These are phyloP conservation scores for Drosophila kambysellisi DNA, from an alignment of 2,888 invertebrate genomes.

Conservation along the genomic window DNA sequence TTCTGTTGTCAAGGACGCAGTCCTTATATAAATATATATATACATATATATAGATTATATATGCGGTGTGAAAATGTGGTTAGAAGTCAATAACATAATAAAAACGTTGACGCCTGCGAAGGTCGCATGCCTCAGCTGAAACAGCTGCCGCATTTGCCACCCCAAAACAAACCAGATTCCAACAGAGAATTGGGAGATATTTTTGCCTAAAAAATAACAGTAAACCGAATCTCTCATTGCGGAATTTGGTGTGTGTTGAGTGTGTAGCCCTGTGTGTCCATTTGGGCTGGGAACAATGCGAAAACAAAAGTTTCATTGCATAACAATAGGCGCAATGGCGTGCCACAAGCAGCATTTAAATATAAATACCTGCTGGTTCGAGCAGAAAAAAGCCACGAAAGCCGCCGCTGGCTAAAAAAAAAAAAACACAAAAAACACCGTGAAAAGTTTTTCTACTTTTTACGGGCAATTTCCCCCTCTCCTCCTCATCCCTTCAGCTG, in stretches of 20 bases:
- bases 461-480: conserved; percentile 58
- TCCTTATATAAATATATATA: conserved; percentile 6
- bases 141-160: conserved; percentile 34
- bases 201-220: neutral
- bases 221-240: neutral
- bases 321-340: conserved; percentile 78
- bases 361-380: conserved; percentile 77
- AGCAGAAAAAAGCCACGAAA: conserved; percentile 48
- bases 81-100: conserved; percentile 78
- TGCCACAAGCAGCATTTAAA: conserved; percentile 77
- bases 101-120: conserved; percentile 65
- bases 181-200: neutral
- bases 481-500: neutral
- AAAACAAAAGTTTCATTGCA: conserved; percentile 74
- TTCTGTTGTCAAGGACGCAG: conserved; percentile 63
- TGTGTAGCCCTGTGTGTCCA: neutral
- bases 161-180: neutral
- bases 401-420: conserved; percentile 56
- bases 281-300: conserved; percentile 51
- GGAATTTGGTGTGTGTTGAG: conserved; percentile 1
- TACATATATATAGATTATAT: conserved; percentile 12
- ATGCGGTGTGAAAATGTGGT: conserved; percentile 77
- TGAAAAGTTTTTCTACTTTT: conserved; percentile 69
- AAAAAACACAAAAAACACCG: conserved; percentile 23
- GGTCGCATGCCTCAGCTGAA: conserved; percentile 56